Conservation (phyloP, 1,140 invertebrate genomes). For the Brachionus rotundiformis region DNA sequence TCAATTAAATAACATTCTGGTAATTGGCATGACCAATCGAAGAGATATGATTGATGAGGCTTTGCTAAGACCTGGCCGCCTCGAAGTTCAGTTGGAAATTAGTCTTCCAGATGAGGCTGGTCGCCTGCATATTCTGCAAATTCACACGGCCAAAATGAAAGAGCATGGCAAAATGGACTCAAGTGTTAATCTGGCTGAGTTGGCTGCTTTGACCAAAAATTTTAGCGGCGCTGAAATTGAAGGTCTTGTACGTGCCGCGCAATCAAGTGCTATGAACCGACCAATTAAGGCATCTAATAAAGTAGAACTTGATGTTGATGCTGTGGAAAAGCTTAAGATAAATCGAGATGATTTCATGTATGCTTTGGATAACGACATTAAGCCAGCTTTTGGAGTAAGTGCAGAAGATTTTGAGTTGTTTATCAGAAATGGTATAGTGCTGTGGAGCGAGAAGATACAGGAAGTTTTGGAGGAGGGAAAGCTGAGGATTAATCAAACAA, state of each 20-base stretch:
- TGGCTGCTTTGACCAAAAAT: conserved; percentile 89
- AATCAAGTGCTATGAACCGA: conserved; percentile 97
- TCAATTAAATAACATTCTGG: conserved; percentile 96
- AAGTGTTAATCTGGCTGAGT: conserved; percentile 84
- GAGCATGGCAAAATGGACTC: conserved; percentile 83
- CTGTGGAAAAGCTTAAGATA: conserved; percentile 89
- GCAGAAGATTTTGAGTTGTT: conserved; percentile 80
- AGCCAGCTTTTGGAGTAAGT: conserved; percentile 90
- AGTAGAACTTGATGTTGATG: conserved; percentile 93
- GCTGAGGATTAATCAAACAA: conserved; percentile 84
- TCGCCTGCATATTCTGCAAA: conserved; percentile 61
- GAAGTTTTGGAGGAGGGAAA: conserved; percentile 84
- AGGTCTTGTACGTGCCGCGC: conserved; percentile 92
- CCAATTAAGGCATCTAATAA: conserved; percentile 84
- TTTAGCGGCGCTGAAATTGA: conserved; percentile 99
- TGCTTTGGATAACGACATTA: conserved; percentile 93
- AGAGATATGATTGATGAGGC: conserved; percentile 99
- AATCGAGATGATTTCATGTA: conserved; percentile 84
- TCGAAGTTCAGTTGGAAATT: conserved; percentile 95
- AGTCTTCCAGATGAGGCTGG: neutral
- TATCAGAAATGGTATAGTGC: conserved; percentile 81
- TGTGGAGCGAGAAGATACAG: conserved; percentile 82
- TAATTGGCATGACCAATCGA: conserved; percentile 90
- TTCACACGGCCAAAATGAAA: conserved; percentile 89
- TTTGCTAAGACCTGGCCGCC: conserved; percentile 86